A percentile compares a stretch with the other conserved stretches of the same genome.
Conservation (phyloP, 2,113 vertebrate species). For the Brachionichthys hirsutus region DNA sequence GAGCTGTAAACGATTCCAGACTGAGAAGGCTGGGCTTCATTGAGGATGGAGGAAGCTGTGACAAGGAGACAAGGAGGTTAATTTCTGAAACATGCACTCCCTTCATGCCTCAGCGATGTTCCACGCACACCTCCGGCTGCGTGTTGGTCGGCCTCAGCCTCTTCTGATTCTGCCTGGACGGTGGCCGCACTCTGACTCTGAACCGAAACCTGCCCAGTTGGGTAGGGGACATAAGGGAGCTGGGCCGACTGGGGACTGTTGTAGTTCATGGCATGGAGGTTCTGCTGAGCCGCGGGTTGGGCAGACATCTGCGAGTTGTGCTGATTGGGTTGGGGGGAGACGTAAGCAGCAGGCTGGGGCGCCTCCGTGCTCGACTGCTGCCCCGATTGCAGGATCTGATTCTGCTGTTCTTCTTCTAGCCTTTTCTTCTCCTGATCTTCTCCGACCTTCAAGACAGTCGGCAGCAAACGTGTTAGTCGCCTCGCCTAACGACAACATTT, state of each 20-base stretch:
- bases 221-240: constrained; percentile 48
- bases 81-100: background rate
- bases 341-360: constrained; percentile 42
- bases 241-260: constrained; percentile 53
- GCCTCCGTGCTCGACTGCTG: constrained; percentile 64
- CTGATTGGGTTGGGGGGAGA: constrained; percentile 56
- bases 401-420: constrained; percentile 81
- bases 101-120: background rate
- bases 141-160: constrained; percentile 87
- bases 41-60: constrained; percentile 46
- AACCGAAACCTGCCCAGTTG: constrained; percentile 35
- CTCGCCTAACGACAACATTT: background rate
- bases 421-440: constrained; percentile 91
- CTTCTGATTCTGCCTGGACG: constrained; percentile 80
- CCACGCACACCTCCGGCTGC: constrained; percentile 81
- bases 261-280: constrained; percentile 56
- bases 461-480: background rate
- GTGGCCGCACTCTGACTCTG: constrained; percentile 51
- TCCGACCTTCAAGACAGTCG: constrained; percentile 73
- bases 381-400: constrained; percentile 55
- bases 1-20: constrained; percentile 57
- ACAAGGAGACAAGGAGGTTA: background rate
- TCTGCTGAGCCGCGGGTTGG: constrained; percentile 60
- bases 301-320: constrained; percentile 55
- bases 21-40: constrained; percentile 58